These are phyloP conservation scores for Actinia equina DNA, from an alignment of 64 coral and sea anemone species.

Conservation along the genomic window DNA sequence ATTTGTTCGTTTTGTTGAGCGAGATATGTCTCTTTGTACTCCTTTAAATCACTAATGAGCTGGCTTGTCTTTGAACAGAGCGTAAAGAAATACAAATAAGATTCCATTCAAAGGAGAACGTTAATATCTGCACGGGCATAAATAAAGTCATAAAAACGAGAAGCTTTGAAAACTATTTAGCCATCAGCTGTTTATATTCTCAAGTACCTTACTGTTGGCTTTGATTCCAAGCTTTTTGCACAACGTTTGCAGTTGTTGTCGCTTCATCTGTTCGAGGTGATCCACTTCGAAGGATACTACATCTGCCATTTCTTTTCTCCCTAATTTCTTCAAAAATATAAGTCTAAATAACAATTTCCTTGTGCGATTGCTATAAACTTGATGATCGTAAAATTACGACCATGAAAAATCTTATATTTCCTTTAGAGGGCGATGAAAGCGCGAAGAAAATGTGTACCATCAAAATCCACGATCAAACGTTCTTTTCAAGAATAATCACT, in stretches of 20 bases:
- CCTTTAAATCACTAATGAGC: constrained; percentile 10
- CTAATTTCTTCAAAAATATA: neutral
- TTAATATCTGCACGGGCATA: neutral
- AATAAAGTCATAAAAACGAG: neutral
- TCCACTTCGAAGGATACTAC: constrained; percentile 34
- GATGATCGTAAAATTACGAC: neutral
- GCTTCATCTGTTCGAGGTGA: constrained; percentile 60
- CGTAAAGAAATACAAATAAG: neutral
- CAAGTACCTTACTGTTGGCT: constrained; percentile 83
- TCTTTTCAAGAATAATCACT: neutral
- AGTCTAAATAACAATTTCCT: neutral
- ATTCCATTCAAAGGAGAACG: neutral
- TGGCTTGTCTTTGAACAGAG: constrained; percentile 8
- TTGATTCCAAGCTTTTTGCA: constrained; percentile 82
- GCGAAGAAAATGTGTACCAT: neutral
- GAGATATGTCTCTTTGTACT: neutral
- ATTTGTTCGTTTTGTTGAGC: neutral
- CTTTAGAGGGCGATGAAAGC: neutral
- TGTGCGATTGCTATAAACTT: neutral
- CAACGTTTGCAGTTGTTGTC: constrained; percentile 74
- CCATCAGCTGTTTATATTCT: neutral
- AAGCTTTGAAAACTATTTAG: neutral
- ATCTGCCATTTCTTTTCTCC: neutral
- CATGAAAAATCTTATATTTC: neutral
- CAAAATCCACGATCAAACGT: neutral